phyloP scores from a whole-genome alignment of 2,888 invertebrate genomes.

The Clepsis dumicolana region DNA sequence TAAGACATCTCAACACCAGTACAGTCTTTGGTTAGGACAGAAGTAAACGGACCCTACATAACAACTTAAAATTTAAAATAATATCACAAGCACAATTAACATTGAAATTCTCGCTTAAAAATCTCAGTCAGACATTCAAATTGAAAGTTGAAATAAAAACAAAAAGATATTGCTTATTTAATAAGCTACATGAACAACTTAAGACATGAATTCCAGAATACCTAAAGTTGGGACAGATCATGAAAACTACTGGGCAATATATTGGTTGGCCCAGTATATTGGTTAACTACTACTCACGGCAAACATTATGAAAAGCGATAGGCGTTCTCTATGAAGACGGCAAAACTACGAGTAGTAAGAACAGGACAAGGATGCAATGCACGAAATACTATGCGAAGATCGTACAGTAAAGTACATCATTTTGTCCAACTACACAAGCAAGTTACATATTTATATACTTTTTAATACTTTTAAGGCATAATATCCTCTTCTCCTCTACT shows the following conservation, averaged over 20 bases:
- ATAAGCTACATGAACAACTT: constrained; percentile 42
- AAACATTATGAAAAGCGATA: constrained; percentile 57
- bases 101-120: constrained; percentile 35
- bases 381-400: constrained; percentile 81
- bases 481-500: constrained; percentile 62
- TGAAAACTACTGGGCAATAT: constrained; percentile 8
- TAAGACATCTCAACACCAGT: constrained; percentile 69
- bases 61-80: constrained; percentile 77
- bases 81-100: constrained; percentile 81
- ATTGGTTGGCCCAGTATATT: constrained; percentile 28
- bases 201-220: constrained; percentile 25
- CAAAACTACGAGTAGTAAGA: constrained; percentile 53
- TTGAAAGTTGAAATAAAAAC: constrained; percentile 58
- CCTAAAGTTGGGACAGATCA: not conserved
- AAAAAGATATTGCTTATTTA: constrained; percentile 39
- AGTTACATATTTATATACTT: constrained; percentile 78
- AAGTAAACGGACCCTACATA: constrained; percentile 71
- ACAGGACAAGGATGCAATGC: constrained; percentile 77
- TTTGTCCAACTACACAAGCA: constrained; percentile 72
- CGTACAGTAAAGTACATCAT: constrained; percentile 83
- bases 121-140: constrained; percentile 42
- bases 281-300: constrained; percentile 44
- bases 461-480: constrained; percentile 84
- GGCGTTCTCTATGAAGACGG: constrained; percentile 56
- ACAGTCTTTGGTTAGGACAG: constrained; percentile 85